phyloP scores from a whole-genome alignment of 64 coral and sea anemone genomes.

The Porites australiensis region DNA sequence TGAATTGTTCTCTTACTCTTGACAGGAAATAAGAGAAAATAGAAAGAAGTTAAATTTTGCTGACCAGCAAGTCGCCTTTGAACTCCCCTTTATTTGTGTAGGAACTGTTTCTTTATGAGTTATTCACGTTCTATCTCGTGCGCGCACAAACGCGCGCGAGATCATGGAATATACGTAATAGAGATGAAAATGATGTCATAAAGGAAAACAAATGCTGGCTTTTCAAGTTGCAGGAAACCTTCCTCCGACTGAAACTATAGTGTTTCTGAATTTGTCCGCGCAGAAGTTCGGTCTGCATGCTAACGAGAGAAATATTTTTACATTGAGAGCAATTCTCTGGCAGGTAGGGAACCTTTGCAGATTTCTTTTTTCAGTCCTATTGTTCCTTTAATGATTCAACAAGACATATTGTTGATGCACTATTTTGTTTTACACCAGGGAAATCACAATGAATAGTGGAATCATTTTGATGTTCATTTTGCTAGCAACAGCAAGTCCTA shows the following conservation, averaged over 20 bases:
- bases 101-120: neutral
- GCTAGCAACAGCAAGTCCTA: slow-evolving; percentile 13
- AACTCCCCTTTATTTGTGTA: neutral
- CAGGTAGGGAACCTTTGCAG: neutral
- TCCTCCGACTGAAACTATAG: neutral
- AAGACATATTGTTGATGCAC: neutral
- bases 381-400: neutral
- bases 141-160: neutral
- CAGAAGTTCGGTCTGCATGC: neutral
- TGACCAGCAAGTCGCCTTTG: neutral
- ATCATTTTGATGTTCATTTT: slow-evolving; percentile 17
- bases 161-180: slow-evolving; percentile 16
- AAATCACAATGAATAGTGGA: neutral
- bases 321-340: neutral
- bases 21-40: too few species aligned
- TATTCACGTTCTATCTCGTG: too few species aligned
- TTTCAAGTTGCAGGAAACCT: neutral
- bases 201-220: neutral
- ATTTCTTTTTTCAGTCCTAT: neutral
- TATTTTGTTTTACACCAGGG: neutral
- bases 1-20: too few species aligned
- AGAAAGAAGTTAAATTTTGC: too few species aligned
- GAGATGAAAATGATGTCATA: neutral
- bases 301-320: neutral
- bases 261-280: neutral